Conservation (phyloP, 35 echinoderm and acorn worm species). For the Eucidaris tribuloides region DNA sequence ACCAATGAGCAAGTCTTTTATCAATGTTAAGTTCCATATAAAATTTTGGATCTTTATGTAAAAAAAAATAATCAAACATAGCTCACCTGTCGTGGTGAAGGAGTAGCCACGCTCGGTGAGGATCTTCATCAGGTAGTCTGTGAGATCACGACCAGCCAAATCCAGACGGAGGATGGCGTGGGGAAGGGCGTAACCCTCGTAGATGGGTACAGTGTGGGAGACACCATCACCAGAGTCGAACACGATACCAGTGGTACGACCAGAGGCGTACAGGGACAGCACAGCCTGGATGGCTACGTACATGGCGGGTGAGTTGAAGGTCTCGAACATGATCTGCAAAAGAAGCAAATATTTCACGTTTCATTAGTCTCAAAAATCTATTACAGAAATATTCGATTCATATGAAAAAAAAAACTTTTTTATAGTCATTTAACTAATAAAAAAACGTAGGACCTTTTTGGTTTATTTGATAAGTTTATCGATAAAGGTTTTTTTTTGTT, state of each 20-base stretch:
- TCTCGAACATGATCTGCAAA: background rate
- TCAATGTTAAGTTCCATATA: too few relatives aligned
- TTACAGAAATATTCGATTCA: too few relatives aligned
- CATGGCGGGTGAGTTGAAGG: constrained; percentile 7
- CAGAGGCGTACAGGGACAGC: constrained; percentile 15
- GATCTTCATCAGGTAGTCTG: constrained; percentile 94
- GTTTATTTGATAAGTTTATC: too few relatives aligned
- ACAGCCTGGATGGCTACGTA: constrained; percentile 21
- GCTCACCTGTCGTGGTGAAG: constrained; percentile 83
- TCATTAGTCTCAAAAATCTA: too few relatives aligned
- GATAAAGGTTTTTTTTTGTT: too few relatives aligned
- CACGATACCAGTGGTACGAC: constrained; percentile 13
- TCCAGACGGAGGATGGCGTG: constrained; percentile 76
- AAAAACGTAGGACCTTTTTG: too few relatives aligned
- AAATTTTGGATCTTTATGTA: too few relatives aligned
- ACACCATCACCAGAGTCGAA: constrained; percentile 57
- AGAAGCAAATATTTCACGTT: too few relatives aligned
- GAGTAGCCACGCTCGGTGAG: constrained; percentile 90
- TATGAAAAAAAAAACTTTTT: too few relatives aligned
- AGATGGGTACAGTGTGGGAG: constrained; percentile 46
- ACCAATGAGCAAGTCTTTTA: too few relatives aligned
- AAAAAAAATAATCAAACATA: too few relatives aligned
- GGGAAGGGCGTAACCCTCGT: constrained; percentile 38
- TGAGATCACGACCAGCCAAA: constrained; percentile 85
- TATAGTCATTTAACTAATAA: too few relatives aligned